Evolutionary conservation across 1,140 invertebrate genomes (phyloP).

Genomic region (Neodiprion pinetum): DNA sequence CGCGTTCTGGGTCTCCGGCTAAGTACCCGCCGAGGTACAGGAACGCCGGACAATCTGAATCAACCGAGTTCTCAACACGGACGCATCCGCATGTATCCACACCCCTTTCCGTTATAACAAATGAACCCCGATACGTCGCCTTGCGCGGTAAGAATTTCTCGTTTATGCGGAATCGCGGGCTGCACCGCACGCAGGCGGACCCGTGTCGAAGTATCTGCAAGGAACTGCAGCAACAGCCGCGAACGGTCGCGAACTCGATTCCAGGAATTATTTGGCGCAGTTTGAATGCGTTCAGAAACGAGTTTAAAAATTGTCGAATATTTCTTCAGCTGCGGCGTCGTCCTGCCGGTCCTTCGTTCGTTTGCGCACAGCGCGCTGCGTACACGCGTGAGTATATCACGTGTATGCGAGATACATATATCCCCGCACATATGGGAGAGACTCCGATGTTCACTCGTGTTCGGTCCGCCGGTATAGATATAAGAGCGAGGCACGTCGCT

Average conservation of each 20-base stretch:
- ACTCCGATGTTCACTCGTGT: too few species aligned
- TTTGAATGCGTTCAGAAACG: conserved; percentile 57
- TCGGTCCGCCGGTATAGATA: background rate
- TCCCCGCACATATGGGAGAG: too few species aligned
- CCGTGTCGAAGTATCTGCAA: conserved; percentile 1
- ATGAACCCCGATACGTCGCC: background rate
- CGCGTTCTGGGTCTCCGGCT: background rate
- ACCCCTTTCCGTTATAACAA: background rate
- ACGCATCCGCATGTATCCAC: background rate
- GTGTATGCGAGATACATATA: too few species aligned
- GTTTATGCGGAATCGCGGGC: conserved; percentile 1
- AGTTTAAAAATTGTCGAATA: conserved; percentile 60
- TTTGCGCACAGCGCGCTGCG: background rate
- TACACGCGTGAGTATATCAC: background rate
- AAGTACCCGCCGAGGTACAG: conserved; percentile 18
- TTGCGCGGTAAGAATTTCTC: background rate
- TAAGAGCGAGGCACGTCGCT: background rate
- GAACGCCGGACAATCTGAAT: conserved; percentile 29
- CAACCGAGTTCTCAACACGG: background rate
- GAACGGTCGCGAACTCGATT: conserved; percentile 36
- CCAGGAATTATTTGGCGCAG: conserved; percentile 50
- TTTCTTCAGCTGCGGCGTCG: conserved; percentile 38
- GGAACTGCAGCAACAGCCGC: conserved; percentile 18
- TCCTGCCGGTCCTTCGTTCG: background rate
- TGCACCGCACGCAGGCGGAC: background rate